A percentile compares a stretch with the other conserved stretches of the same genome.
Conservation (phyloP, 1,140 invertebrate genomes). For the Hetaerina americana region DNA sequence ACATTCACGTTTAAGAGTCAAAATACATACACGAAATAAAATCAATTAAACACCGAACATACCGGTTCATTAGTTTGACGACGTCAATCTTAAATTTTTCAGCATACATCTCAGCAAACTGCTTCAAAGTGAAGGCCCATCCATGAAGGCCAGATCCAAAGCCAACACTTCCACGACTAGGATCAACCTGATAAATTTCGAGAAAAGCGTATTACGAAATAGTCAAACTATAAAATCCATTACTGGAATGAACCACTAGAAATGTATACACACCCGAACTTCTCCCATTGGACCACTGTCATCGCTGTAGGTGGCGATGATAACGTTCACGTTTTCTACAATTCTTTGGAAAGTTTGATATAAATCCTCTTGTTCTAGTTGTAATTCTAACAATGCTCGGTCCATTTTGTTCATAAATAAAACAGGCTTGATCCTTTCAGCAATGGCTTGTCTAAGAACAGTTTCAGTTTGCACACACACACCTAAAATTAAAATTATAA, state of each 20-base stretch:
- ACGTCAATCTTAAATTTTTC: conserved; percentile 97
- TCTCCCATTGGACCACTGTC: conserved; percentile 98
- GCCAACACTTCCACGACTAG: conserved; percentile 95
- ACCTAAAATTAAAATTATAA: conserved; percentile 44
- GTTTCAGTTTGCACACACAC: conserved; percentile 99
- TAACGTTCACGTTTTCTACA: conserved; percentile 99
- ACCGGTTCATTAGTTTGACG: conserved; percentile 88
- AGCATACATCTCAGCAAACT: conserved; percentile 98
- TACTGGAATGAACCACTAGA: neutral
- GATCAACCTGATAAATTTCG: conserved; percentile 63
- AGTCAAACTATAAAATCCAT: neutral
- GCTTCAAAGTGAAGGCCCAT: conserved; percentile 99
- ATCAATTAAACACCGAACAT: neutral
- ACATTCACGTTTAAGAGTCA: neutral
- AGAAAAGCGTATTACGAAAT: conserved; percentile 7
- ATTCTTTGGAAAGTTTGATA: conserved; percentile 99
- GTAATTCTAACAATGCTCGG: conserved; percentile 87
- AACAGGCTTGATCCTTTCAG: conserved; percentile 97
- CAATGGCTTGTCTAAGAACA: conserved; percentile 96
- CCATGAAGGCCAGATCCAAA: conserved; percentile 98
- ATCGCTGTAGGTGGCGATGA: conserved; percentile 98
- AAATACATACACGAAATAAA: neutral
- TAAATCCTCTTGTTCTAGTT: conserved; percentile 89
- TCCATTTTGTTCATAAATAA: conserved; percentile 99
- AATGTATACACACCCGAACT: conserved; percentile 56